Conservation (phyloP, 2,888 invertebrate genomes). For the Hypercompe scribonia region DNA sequence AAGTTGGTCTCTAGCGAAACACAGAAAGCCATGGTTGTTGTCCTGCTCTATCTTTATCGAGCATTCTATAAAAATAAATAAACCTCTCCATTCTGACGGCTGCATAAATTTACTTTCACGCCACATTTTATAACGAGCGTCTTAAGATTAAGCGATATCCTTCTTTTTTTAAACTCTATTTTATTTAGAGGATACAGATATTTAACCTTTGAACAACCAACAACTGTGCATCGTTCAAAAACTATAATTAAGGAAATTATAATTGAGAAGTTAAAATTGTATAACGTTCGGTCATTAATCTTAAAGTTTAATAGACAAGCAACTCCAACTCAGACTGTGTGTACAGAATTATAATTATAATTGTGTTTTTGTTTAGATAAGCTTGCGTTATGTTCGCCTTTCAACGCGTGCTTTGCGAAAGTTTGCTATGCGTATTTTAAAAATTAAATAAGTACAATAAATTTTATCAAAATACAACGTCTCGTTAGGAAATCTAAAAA, state of each 20-base stretch:
- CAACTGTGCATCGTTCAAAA: constrained; percentile 54
- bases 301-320: constrained; percentile 37
- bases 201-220: constrained; percentile 47
- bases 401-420: constrained; percentile 35
- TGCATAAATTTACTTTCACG: constrained; percentile 24
- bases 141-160: constrained; percentile 33
- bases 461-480: not conserved
- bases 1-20: constrained; percentile 63
- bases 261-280: constrained; percentile 56
- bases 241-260: constrained; percentile 57
- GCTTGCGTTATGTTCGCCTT: constrained; percentile 34
- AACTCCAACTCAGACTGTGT: constrained; percentile 18
- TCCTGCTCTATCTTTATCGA: constrained; percentile 6
- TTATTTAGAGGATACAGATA: constrained; percentile 24
- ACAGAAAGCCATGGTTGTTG: constrained; percentile 38
- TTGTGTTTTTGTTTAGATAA: constrained; percentile 2
- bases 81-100: constrained; percentile 11
- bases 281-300: constrained; percentile 49
- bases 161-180: constrained; percentile 29
- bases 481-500: too few relatives aligned
- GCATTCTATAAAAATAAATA: constrained; percentile 22
- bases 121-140: constrained; percentile 32
- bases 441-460: not conserved
- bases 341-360: constrained; percentile 10
- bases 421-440: constrained; percentile 22